A percentile compares a stretch with the other conserved stretches of the same genome.
Evolutionary conservation across 1,140 invertebrate species (phyloP).

Genomic region (Charaxes varanes): DNA sequence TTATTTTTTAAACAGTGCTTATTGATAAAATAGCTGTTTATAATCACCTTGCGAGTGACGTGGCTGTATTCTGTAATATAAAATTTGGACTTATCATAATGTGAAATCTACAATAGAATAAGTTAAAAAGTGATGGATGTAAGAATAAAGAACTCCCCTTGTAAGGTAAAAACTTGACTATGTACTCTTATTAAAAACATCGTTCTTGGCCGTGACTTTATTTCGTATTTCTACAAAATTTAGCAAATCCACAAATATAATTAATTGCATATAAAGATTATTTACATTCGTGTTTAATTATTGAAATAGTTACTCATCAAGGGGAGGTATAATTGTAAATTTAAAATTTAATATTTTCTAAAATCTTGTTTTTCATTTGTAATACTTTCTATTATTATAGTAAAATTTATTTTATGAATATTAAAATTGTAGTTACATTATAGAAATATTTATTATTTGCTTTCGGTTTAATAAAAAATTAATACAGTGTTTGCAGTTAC

Average conservation of each 20-base stretch:
- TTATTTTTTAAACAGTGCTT: slow-evolving; percentile 66
- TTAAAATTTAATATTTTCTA: slow-evolving; percentile 9
- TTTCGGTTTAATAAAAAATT: too few relatives aligned
- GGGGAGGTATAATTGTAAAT: slow-evolving; percentile 22
- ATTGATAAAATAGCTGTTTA: slow-evolving; percentile 63
- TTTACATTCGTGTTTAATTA: slow-evolving; percentile 16
- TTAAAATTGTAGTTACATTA: not conserved
- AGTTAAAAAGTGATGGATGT: slow-evolving; percentile 64
- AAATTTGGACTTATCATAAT: slow-evolving; percentile 49
- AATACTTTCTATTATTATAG: slow-evolving; percentile 9
- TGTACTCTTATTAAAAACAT: too few relatives aligned
- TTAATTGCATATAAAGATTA: too few relatives aligned
- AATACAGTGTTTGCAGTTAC: too few relatives aligned
- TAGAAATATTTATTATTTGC: not conserved
- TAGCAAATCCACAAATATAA: too few relatives aligned
- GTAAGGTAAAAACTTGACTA: slow-evolving; percentile 57
- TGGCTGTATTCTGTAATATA: slow-evolving; percentile 47
- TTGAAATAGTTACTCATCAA: slow-evolving; percentile 17
- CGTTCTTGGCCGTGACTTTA: too few relatives aligned
- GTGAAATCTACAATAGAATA: slow-evolving; percentile 59
- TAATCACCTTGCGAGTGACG: slow-evolving; percentile 59
- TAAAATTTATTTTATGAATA: not conserved
- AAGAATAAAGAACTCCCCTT: slow-evolving; percentile 61
- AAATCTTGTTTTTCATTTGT: slow-evolving; percentile 1
- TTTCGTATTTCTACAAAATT: too few relatives aligned